phyloP scores from a whole-genome alignment of 1,140 invertebrate species.

The Orchestia grillus region DNA sequence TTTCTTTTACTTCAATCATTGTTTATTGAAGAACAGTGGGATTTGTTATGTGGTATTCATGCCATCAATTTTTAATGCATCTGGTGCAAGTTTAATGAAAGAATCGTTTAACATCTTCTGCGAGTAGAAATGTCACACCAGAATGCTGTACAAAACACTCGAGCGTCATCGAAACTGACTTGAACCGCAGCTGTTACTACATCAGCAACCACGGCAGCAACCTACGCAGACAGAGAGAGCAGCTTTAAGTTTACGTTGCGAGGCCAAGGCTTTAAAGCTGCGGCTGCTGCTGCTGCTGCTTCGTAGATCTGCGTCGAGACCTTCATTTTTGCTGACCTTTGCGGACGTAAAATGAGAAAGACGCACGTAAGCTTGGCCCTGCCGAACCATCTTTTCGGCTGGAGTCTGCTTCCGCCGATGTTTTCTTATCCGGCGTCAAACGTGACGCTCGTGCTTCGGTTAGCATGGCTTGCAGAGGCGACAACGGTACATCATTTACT shows the following conservation, averaged over 20 bases:
- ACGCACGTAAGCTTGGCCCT: background rate
- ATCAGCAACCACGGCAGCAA: background rate
- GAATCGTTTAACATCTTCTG: background rate
- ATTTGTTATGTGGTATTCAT: background rate
- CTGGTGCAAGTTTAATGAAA: background rate
- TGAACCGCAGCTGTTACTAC: background rate
- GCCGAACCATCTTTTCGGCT: background rate
- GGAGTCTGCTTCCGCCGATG: background rate
- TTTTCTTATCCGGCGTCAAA: background rate
- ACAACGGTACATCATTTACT: background rate
- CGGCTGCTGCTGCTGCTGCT: background rate
- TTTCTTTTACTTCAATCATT: background rate
- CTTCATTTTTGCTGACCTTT: constrained; percentile 42
- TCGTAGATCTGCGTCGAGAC: background rate
- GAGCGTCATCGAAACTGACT: background rate
- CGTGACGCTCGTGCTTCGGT: background rate
- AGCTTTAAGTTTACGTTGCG: constrained; percentile 24
- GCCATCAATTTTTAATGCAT: background rate
- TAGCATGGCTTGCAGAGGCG: background rate
- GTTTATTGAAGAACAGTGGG: background rate
- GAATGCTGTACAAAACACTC: background rate
- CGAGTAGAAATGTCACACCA: background rate
- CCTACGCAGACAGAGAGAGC: background rate
- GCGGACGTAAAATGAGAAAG: constrained; percentile 3
- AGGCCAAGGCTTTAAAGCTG: constrained; percentile 29